phyloP scores from a whole-genome alignment of 2,113 vertebrate species.

The Gila orcuttii region DNA sequence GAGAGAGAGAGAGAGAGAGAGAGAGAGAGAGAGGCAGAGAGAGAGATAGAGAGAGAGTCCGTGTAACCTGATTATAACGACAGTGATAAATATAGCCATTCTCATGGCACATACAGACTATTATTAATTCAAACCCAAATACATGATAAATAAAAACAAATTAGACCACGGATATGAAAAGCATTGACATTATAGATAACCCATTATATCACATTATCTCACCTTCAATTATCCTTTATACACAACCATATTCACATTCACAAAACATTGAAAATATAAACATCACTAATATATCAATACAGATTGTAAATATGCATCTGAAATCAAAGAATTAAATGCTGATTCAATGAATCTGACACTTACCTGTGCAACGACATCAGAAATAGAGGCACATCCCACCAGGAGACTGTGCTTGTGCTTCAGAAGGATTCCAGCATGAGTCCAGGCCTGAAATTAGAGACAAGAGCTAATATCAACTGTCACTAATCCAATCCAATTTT shows the following conservation, averaged over 20 bases:
- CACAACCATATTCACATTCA: not conserved
- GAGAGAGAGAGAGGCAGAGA: conserved; percentile 1
- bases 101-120: not conserved
- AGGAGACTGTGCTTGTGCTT: conserved; percentile 91
- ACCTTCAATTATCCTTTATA: not conserved
- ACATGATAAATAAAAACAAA: conserved; percentile 11
- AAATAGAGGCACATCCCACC: conserved; percentile 90
- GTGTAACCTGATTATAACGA: not conserved
- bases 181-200: not conserved
- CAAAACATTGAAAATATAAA: not conserved
- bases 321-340: not conserved
- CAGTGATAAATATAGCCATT: not conserved
- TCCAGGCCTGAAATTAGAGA: conserved; percentile 82
- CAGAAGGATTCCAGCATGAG: conserved; percentile 88
- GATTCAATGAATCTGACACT: not conserved
- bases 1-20: conserved; percentile 22
- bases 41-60: not conserved
- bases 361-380: conserved; percentile 90
- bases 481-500: no score
- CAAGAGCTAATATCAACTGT: not conserved
- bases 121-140: not conserved
- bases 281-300: not conserved
- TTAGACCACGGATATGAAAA: not conserved
- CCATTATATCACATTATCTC: not conserved
- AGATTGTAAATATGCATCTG: not conserved